These are phyloP conservation scores for Allolobophora icterica DNA, from an alignment of 2,888 invertebrate genomes.

Conservation along the genomic window DNA sequence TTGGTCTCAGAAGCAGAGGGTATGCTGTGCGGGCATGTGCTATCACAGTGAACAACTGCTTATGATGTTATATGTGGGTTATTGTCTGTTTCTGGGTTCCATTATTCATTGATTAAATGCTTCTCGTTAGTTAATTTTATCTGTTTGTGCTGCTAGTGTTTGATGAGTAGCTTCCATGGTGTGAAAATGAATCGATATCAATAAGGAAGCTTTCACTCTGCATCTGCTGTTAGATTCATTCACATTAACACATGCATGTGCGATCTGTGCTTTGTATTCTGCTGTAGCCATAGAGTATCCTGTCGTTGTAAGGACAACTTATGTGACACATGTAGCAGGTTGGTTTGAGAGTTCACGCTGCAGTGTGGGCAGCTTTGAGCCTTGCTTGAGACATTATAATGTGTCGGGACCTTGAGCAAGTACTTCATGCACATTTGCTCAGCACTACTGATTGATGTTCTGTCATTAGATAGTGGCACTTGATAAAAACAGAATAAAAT, in stretches of 20 bases:
- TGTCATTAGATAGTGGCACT: too few relatives aligned
- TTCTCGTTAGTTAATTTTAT: too few relatives aligned
- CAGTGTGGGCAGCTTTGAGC: neutral
- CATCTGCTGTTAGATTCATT: constrained; percentile 4
- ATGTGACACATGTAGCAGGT: neutral
- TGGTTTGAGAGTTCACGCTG: neutral
- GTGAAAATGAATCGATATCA: neutral
- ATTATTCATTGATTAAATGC: too few relatives aligned
- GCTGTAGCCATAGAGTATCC: neutral
- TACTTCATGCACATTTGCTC: neutral
- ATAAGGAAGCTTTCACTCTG: neutral
- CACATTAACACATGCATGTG: neutral
- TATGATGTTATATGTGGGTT: too few relatives aligned
- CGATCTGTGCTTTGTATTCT: neutral
- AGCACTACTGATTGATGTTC: neutral
- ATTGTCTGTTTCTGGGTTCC: too few relatives aligned
- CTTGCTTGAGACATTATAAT: neutral
- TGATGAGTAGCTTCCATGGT: too few relatives aligned
- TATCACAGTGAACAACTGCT: too few relatives aligned
- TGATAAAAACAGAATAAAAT: too few relatives aligned
- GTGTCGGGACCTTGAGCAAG: neutral
- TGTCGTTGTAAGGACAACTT: neutral
- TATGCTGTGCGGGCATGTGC: too few relatives aligned
- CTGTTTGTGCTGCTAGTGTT: too few relatives aligned
- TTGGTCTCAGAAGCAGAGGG: too few relatives aligned